These are phyloP conservation scores for Neolamprologus sp. DNA, from an alignment of 2,113 vertebrate genomes.

Conservation along the genomic window DNA sequence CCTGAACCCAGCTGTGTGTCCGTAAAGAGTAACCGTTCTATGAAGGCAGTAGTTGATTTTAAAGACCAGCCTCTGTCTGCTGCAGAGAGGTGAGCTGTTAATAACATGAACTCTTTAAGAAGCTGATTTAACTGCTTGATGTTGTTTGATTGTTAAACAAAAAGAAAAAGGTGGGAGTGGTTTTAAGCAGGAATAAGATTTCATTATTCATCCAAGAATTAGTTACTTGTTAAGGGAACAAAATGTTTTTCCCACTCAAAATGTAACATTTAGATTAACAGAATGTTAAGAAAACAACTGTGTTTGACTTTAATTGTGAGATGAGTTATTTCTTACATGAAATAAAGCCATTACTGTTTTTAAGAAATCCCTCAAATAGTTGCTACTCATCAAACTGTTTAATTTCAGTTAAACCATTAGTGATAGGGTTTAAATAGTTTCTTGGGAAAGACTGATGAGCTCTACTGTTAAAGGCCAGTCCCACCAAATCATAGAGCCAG, in stretches of 20 bases:
- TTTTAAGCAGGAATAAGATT: neutral
- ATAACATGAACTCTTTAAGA: fast-evolving
- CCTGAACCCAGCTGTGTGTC: fast-evolving
- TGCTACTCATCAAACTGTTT: neutral
- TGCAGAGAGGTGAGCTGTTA: neutral
- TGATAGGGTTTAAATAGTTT: too few relatives aligned
- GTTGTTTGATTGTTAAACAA: fast-evolving
- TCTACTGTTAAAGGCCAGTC: too few relatives aligned
- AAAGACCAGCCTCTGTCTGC: neutral
- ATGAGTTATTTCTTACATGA: fast-evolving
- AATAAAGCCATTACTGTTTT: fast-evolving
- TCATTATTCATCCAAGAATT: neutral
- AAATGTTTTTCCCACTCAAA: neutral
- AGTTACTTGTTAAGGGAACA: fast-evolving
- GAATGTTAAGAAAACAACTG: too few relatives aligned
- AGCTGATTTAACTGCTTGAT: neutral
- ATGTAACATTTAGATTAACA: too few relatives aligned
- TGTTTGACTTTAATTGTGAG: fast-evolving
- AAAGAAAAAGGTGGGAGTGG: neutral
- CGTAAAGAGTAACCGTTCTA: fast-evolving
- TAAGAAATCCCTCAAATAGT: neutral
- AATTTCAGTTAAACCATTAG: fast-evolving
- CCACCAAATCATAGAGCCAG: too few relatives aligned
- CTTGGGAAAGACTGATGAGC: too few relatives aligned
- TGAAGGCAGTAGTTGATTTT: neutral